A percentile compares a stretch with the other conserved stretches of the same genome.
phyloP scores from a whole-genome alignment of 1,140 invertebrate species.

The Branchinecta lindahli region DNA sequence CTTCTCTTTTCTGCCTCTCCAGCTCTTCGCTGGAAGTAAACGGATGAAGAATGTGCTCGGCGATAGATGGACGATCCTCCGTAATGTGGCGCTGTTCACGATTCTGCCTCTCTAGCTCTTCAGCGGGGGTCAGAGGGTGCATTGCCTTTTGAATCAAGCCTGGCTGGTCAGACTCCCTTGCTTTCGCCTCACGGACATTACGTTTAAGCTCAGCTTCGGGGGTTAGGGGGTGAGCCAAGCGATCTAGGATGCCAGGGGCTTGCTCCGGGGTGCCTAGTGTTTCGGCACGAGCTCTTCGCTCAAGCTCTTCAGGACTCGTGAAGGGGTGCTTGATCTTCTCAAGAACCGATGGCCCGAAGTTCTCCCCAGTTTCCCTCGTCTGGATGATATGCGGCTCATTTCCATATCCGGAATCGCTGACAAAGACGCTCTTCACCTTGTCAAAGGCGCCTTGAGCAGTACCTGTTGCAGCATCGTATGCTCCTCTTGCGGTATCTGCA shows the following conservation, averaged over 20 bases:
- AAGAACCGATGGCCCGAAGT: neutral
- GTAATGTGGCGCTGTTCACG: neutral
- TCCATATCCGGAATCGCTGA: neutral
- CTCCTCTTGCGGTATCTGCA: too few relatives aligned
- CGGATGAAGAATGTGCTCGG: neutral
- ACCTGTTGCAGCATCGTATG: too few relatives aligned
- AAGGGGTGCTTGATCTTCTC: neutral
- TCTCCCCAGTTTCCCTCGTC: neutral
- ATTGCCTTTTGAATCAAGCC: neutral
- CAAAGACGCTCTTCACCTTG: neutral
- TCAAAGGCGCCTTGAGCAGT: neutral
- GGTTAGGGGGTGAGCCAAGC: neutral
- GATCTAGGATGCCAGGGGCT: neutral
- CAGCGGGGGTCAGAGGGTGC: neutral
- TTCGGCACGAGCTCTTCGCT: neutral
- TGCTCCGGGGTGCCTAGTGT: neutral
- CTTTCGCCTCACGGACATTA: neutral
- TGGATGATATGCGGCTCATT: neutral
- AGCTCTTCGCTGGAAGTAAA: neutral
- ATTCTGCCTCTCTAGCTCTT: neutral
- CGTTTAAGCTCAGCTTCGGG: neutral
- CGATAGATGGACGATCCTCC: neutral
- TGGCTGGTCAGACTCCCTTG: neutral
- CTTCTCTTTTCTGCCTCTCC: neutral
- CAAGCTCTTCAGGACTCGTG: neutral